phyloP scores from a whole-genome alignment of 2,888 invertebrate species.

The Synergus itoensis region DNA sequence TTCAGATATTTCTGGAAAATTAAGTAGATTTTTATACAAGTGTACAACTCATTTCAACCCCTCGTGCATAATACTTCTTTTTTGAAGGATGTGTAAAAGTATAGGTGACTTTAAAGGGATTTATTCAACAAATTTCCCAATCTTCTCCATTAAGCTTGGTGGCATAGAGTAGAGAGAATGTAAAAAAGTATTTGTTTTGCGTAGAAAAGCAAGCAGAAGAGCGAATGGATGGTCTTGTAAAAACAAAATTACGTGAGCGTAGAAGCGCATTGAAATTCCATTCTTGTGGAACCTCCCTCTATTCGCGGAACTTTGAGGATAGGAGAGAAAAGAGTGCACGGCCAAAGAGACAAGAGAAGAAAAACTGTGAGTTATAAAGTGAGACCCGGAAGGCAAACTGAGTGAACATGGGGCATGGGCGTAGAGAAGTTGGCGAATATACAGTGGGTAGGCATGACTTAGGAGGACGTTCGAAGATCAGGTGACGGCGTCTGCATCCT shows the following conservation, averaged over 20 bases:
- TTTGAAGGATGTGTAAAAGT: too few species aligned
- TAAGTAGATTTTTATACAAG: too few species aligned
- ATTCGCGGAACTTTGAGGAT: background rate
- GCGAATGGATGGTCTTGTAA: background rate
- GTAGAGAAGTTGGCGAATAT: background rate
- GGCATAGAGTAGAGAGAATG: background rate
- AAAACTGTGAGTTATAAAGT: constrained; percentile 11
- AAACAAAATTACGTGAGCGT: background rate
- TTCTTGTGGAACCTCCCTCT: constrained; percentile 4
- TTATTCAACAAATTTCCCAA: background rate
- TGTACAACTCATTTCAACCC: too few species aligned
- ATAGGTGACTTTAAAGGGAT: background rate
- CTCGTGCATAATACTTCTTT: too few species aligned
- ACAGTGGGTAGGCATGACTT: background rate
- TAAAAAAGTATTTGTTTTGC: background rate
- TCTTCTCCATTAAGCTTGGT: background rate
- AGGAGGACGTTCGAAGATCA: background rate
- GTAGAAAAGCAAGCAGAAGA: background rate
- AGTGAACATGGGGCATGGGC: background rate
- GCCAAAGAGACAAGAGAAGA: constrained; percentile 1
- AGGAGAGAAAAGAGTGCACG: background rate
- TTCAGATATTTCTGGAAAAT: too few species aligned
- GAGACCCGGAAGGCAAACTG: background rate
- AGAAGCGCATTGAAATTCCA: constrained; percentile 8
- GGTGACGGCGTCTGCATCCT: constrained; percentile 11